A percentile compares a stretch with the other conserved stretches of the same genome.
These are phyloP conservation scores for Sinodicranocentrus sp. DNA, from an alignment of 2,888 invertebrate species.

Conservation along the genomic window DNA sequence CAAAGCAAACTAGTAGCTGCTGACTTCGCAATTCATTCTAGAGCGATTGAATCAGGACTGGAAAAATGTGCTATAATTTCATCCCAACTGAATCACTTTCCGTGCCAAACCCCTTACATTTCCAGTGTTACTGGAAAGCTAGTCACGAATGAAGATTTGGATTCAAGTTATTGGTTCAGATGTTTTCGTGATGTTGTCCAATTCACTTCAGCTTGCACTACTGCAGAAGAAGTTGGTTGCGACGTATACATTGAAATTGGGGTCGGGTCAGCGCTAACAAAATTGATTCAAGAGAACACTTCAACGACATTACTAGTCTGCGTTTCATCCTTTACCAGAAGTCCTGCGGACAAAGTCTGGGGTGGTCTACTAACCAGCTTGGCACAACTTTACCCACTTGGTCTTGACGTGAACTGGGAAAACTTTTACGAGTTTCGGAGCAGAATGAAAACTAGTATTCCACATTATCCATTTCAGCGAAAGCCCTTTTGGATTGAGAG, in stretches of 20 bases:
- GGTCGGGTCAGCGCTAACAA: not conserved
- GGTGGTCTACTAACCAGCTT: not conserved
- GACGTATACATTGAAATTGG: constrained; percentile 21
- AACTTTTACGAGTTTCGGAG: constrained; percentile 2
- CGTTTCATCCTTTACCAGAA: not conserved
- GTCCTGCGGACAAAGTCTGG: not conserved
- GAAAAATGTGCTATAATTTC: too few species aligned
- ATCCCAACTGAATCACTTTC: not conserved
- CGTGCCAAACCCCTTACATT: not conserved
- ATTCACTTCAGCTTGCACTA: not conserved
- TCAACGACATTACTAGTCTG: too few species aligned
- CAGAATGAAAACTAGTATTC: not conserved
- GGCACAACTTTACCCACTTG: constrained; percentile 19
- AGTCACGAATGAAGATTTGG: not conserved
- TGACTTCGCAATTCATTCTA: constrained; percentile 1
- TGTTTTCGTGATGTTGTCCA: constrained; percentile 9
- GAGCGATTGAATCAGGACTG: not conserved
- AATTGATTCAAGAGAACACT: constrained; percentile 12
- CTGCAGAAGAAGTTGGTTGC: not conserved
- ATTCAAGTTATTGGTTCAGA: not conserved
- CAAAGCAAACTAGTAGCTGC: not conserved
- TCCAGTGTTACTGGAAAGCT: constrained; percentile 24
- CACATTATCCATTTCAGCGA: constrained; percentile 41
- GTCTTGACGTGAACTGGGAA: constrained; percentile 31
- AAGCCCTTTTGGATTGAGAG: constrained; percentile 50